A percentile compares a stretch with the other conserved stretches of the same genome.
These are phyloP conservation scores for Triplophysa yarkandensis DNA, from an alignment of 2,797 vertebrate genomes.

Conservation along the genomic window DNA sequence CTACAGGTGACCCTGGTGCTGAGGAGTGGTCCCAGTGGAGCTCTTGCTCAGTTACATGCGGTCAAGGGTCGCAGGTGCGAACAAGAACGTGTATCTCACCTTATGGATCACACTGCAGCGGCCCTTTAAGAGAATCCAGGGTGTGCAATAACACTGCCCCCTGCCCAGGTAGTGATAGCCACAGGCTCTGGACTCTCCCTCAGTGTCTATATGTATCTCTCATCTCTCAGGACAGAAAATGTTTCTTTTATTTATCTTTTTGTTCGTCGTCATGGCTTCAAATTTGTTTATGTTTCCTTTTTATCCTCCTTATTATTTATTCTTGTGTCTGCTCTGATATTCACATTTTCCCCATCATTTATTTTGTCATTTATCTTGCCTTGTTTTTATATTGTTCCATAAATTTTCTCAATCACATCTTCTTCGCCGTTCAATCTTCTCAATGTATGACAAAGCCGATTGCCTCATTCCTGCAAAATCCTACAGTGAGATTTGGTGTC, in stretches of 20 bases:
- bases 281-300: conserved; percentile 35
- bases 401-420: conserved; percentile 53
- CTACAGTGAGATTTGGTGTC: neutral
- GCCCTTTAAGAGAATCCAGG: conserved; percentile 99
- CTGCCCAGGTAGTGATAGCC: conserved; percentile 99
- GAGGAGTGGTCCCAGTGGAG: conserved; percentile 99
- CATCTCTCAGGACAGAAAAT: conserved; percentile 71
- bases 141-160: conserved; percentile 99
- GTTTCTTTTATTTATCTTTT: conserved; percentile 42
- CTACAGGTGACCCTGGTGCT: conserved; percentile 99
- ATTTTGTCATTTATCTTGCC: conserved; percentile 57
- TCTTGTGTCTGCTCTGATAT: conserved; percentile 12
- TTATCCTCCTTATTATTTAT: conserved; percentile 33
- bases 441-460: conserved; percentile 13
- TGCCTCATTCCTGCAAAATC: neutral
- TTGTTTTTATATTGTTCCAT: conserved; percentile 62
- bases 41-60: conserved; percentile 99
- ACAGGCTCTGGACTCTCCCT: conserved; percentile 82
- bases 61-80: conserved; percentile 99
- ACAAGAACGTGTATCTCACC: conserved; percentile 99
- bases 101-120: conserved; percentile 99
- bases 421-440: conserved; percentile 27
- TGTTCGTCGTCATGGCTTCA: conserved; percentile 22
- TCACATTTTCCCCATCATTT: conserved; percentile 38
- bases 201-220: conserved; percentile 52